Evolutionary conservation across 2,888 invertebrate species (phyloP).

Genomic region (Rotaria macrura): DNA sequence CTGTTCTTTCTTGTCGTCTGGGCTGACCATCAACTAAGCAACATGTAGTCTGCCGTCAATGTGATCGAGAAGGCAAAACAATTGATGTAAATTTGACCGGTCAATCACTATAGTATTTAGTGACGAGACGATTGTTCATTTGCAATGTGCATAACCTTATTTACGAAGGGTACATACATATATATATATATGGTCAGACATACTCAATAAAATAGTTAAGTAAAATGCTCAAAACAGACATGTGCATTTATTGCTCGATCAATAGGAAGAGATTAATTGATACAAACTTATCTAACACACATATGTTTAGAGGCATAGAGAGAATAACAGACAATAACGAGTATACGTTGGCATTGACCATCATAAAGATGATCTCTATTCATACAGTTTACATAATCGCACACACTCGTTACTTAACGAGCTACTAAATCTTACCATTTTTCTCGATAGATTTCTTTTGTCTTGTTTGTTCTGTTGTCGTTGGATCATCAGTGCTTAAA

Average conservation of each 20-base stretch:
- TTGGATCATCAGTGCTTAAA: background rate
- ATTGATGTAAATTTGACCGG: background rate
- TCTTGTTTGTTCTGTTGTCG: background rate
- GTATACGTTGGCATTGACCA: background rate
- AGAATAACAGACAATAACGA: background rate
- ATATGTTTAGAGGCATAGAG: background rate
- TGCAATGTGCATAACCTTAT: background rate
- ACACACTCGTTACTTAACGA: background rate
- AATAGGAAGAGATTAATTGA: background rate
- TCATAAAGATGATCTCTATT: background rate
- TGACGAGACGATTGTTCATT: background rate
- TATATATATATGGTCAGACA: background rate
- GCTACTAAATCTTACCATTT: background rate
- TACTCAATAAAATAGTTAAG: background rate
- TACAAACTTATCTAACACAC: background rate
- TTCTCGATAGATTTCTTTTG: constrained; percentile 7
- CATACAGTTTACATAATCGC: background rate
- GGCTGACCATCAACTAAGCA: background rate
- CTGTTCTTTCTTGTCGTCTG: background rate
- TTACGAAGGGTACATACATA: background rate
- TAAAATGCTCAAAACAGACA: background rate
- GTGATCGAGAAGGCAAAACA: background rate
- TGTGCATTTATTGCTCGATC: background rate
- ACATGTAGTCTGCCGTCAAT: background rate
- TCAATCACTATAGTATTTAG: background rate